These are phyloP conservation scores for Cuniculus paca DNA, from an alignment of 2,797 vertebrate genomes.

Conservation along the genomic window DNA sequence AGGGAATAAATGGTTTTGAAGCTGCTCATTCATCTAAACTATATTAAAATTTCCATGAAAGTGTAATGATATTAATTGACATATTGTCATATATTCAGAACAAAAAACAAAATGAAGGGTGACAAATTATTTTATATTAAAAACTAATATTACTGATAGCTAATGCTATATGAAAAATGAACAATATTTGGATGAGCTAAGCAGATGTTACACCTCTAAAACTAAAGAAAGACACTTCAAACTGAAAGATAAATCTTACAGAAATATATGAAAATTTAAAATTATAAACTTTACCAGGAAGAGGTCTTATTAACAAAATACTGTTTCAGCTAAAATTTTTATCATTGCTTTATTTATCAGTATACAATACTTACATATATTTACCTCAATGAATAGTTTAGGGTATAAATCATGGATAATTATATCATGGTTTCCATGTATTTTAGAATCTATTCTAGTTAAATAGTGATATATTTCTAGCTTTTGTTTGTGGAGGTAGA, in stretches of 20 bases:
- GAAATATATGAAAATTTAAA: not conserved
- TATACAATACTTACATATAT: not conserved
- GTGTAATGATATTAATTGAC: conserved; percentile 77
- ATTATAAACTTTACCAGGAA: not conserved
- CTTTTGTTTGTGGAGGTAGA: not conserved
- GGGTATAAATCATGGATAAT: not conserved
- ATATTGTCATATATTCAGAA: conserved; percentile 72
- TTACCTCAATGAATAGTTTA: conserved; percentile 5
- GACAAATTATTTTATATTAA: conserved; percentile 55
- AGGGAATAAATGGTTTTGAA: conserved; percentile 80
- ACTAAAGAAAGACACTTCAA: conserved; percentile 37
- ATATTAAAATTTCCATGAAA: conserved; percentile 82
- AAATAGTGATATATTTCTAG: not conserved
- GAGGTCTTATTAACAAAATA: not conserved
- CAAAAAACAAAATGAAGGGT: conserved; percentile 49
- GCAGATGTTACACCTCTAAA: conserved; percentile 41
- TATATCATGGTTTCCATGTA: not conserved
- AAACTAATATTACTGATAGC: conserved; percentile 41
- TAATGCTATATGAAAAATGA: conserved; percentile 56
- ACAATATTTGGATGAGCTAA: conserved; percentile 55
- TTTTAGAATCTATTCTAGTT: not conserved
- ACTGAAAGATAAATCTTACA: not conserved
- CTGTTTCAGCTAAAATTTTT: not conserved
- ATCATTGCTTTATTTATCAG: not conserved
- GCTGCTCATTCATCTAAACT: conserved; percentile 84